phyloP scores from a whole-genome alignment of 2,113 vertebrate species.

The Ciconia stormi region DNA sequence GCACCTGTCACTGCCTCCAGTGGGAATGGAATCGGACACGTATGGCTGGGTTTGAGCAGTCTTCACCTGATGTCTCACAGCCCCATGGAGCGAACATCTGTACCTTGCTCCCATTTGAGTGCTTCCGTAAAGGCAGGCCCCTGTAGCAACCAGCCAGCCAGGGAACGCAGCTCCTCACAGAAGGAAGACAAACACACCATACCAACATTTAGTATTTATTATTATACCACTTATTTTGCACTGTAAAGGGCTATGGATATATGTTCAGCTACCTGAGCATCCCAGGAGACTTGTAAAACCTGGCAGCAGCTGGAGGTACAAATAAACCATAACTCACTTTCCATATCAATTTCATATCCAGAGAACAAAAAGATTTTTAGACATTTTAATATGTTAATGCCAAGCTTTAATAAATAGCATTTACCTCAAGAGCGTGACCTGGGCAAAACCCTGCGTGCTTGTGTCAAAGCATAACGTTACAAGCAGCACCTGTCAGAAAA shows the following conservation, averaged over 20 bases:
- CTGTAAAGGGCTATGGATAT: background rate
- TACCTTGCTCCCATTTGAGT: background rate
- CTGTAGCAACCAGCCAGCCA: background rate
- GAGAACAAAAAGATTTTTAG: background rate
- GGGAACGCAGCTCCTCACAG: background rate
- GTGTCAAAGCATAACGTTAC: background rate
- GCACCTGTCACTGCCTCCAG: background rate
- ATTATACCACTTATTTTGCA: background rate
- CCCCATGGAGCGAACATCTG: background rate
- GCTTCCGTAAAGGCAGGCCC: background rate
- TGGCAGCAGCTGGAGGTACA: background rate
- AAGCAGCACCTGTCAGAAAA: background rate
- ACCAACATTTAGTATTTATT: background rate
- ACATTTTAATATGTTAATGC: background rate
- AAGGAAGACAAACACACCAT: background rate
- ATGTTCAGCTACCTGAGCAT: background rate
- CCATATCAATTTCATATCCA: background rate
- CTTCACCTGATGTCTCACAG: background rate
- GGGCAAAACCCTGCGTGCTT: background rate
- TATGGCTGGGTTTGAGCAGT: background rate
- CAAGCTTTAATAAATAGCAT: background rate
- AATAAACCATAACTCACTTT: background rate
- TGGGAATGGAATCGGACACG: background rate
- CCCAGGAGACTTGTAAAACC: background rate
- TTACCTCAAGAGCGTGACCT: background rate